Percentiles rank a stretch among this genome's conserved stretches.
These are phyloP conservation scores for Drosophila falleni DNA, from an alignment of 2,888 invertebrate species.

Conservation along the genomic window DNA sequence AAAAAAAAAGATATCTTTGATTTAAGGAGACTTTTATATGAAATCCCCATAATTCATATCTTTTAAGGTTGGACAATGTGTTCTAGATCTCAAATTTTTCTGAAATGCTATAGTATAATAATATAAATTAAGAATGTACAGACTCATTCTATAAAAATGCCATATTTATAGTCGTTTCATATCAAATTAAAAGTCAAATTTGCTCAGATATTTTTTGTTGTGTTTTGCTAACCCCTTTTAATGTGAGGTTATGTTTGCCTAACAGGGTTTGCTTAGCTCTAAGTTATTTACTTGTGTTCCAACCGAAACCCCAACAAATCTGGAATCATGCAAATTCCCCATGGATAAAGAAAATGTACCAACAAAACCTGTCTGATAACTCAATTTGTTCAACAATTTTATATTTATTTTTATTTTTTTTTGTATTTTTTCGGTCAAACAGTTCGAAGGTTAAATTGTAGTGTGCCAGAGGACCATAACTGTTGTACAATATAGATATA, in stretches of 20 bases:
- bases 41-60: no score
- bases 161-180: not conserved
- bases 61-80: no score
- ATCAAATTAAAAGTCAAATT: not conserved
- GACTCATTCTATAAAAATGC: not conserved
- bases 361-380: conserved; percentile 41
- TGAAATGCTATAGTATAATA: no score
- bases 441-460: not conserved
- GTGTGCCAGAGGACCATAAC: not conserved
- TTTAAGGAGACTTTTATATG: no score
- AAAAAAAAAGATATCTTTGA: no score
- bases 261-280: not conserved
- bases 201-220: not conserved
- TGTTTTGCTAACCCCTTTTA: not conserved
- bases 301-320: not conserved
- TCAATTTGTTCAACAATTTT: conserved; percentile 59
- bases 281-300: not conserved
- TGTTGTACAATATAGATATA: not conserved
- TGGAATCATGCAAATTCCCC: conserved; percentile 17
- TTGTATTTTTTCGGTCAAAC: not conserved
- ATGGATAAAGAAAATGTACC: not conserved
- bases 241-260: conserved; percentile 1
- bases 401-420: not conserved
- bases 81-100: no score
- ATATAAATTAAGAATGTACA: not conserved